Conservation (phyloP, 1,140 invertebrate genomes). For the Heliconius nattereri region DNA sequence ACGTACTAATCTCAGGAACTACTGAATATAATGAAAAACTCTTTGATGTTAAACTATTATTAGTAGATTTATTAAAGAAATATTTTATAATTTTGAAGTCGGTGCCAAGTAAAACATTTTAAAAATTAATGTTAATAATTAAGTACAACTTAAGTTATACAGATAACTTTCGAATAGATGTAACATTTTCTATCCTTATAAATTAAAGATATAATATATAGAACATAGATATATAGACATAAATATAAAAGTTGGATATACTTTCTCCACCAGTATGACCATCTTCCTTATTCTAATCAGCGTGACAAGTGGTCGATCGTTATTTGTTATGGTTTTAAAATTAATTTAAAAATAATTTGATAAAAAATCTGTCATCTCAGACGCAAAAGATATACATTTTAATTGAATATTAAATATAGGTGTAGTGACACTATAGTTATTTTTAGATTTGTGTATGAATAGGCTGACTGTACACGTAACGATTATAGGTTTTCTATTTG, state of each 20-base stretch:
- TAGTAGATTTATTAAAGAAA: too few relatives aligned
- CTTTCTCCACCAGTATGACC: not conserved
- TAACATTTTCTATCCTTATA: not conserved
- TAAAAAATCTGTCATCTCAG: not conserved
- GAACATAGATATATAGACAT: not conserved
- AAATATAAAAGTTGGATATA: not conserved
- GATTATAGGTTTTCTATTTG: too few relatives aligned
- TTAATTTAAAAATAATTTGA: not conserved
- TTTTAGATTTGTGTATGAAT: too few relatives aligned
- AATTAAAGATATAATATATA: not conserved
- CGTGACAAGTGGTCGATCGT: not conserved
- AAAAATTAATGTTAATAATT: too few relatives aligned
- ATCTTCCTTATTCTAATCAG: slow-evolving; percentile 1
- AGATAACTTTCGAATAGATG: too few relatives aligned
- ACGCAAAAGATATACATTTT: not conserved
- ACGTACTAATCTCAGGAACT: too few relatives aligned
- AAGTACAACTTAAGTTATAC: too few relatives aligned
- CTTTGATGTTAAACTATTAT: too few relatives aligned
- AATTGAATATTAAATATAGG: not conserved
- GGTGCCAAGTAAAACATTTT: too few relatives aligned
- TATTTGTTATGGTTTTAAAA: not conserved
- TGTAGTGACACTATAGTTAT: not conserved
- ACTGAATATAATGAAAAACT: too few relatives aligned
- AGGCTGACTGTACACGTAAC: too few relatives aligned
- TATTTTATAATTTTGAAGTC: too few relatives aligned